Conservation (phyloP, 2,888 invertebrate species). For the Notodonta ziczac region DNA sequence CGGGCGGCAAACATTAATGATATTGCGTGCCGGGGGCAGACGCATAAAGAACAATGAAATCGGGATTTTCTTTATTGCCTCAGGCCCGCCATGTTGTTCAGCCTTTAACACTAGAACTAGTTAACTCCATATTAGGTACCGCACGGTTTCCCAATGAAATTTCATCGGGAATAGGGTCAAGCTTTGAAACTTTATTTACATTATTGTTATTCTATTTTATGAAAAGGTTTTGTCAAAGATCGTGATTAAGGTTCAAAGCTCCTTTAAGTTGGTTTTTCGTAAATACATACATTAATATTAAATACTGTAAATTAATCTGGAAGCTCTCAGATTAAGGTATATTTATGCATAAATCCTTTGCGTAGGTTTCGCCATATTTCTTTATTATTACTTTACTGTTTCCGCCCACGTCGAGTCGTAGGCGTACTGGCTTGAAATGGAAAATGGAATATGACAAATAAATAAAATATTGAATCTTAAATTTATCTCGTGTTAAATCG, state of each 20-base stretch:
- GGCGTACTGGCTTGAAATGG: background rate
- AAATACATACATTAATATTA: background rate
- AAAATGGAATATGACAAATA: background rate
- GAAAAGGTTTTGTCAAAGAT: too few species aligned
- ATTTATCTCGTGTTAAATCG: too few species aligned
- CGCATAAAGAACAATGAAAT: slow-evolving; percentile 73
- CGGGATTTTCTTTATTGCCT: slow-evolving; percentile 65
- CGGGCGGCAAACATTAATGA: slow-evolving; percentile 47
- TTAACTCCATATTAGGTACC: slow-evolving; percentile 19
- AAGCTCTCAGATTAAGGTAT: background rate
- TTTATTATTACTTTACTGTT: background rate
- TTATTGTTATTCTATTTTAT: too few species aligned
- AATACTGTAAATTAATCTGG: background rate
- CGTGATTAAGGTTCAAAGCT: too few species aligned
- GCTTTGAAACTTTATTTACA: too few species aligned
- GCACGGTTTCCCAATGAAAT: background rate
- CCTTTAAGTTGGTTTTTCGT: too few species aligned
- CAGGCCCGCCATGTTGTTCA: slow-evolving; percentile 27
- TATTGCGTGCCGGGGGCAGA: slow-evolving; percentile 62
- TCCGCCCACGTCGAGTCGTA: background rate
- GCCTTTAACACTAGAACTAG: slow-evolving; percentile 16
- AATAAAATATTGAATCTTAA: background rate
- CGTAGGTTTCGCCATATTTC: background rate
- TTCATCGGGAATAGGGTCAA: too few species aligned
- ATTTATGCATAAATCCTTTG: background rate